Conservation (phyloP, 64 coral and sea anemone species). For the Orbicella faveolata region DNA sequence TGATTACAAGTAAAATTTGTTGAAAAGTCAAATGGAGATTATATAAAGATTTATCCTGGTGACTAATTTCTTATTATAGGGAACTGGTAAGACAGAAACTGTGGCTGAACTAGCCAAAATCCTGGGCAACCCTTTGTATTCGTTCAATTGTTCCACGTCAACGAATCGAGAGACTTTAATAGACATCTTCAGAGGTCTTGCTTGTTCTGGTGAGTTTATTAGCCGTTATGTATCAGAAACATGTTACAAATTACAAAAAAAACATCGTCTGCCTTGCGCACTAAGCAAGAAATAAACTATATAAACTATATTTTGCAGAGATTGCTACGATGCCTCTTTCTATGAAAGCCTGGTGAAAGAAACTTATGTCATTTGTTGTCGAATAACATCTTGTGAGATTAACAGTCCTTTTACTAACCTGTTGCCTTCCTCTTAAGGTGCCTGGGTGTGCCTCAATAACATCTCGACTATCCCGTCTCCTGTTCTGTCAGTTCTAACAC, state of each 20-base stretch:
- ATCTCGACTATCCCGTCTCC: slow-evolving; percentile 69
- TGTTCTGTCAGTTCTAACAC: slow-evolving; percentile 66
- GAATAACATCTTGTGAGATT: not conserved
- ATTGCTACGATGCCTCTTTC: not conserved
- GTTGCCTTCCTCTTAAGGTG: slow-evolving; percentile 44
- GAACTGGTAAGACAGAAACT: slow-evolving; percentile 80
- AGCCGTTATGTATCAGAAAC: too few species aligned
- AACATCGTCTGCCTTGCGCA: too few species aligned
- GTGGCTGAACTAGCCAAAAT: slow-evolving; percentile 74
- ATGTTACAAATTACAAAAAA: too few species aligned
- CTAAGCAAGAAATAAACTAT: not conserved
- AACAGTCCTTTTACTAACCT: not conserved
- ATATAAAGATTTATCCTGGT: not conserved
- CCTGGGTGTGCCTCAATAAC: slow-evolving; percentile 90
- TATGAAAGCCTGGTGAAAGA: too few species aligned
- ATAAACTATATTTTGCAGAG: not conserved
- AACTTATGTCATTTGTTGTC: not conserved
- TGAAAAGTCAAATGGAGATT: too few species aligned
- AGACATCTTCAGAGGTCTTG: slow-evolving; percentile 88
- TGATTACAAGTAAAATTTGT: not conserved
- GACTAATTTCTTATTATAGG: slow-evolving; percentile 31
- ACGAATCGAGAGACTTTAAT: slow-evolving; percentile 60
- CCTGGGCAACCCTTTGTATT: slow-evolving; percentile 71
- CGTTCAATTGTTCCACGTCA: slow-evolving; percentile 66
- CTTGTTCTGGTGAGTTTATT: slow-evolving; percentile 73